Evolutionary conservation across 2,797 vertebrate species (phyloP).

Genomic region (Neoniphon sammara): DNA sequence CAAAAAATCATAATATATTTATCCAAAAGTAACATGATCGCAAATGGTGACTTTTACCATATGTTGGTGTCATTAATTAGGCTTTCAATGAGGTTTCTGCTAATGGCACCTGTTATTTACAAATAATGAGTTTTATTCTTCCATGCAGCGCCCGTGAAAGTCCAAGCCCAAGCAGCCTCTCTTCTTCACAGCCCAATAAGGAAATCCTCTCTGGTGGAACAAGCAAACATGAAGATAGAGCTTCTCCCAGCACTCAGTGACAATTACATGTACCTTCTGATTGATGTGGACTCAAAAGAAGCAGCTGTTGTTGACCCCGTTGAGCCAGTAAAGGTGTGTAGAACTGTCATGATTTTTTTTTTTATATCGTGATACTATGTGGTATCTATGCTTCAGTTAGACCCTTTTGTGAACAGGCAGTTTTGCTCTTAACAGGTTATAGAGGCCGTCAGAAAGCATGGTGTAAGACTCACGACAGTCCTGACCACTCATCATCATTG

Average conservation of each 20-base stretch:
- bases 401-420: neutral
- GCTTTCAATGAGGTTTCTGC: neutral
- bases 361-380: neutral
- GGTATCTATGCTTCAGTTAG: neutral
- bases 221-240: constrained; percentile 91
- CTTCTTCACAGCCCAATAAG: constrained; percentile 78
- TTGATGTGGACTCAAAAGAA: constrained; percentile 90
- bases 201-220: constrained; percentile 79
- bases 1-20: too few relatives aligned
- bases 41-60: too few relatives aligned
- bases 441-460: constrained; percentile 90
- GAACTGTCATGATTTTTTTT: neutral
- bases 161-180: constrained; percentile 66
- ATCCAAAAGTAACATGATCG: too few relatives aligned
- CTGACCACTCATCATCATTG: constrained; percentile 99
- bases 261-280: constrained; percentile 99
- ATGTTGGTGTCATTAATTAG: neutral
- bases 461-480: constrained; percentile 91
- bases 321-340: constrained; percentile 91
- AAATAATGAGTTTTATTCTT: neutral
- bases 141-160: constrained; percentile 65
- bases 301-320: constrained; percentile 95
- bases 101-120: neutral
- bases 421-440: constrained; percentile 84
- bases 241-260: constrained; percentile 93